These are phyloP conservation scores for Kryptolebias marmoratus DNA, from an alignment of 2,113 vertebrate species.

Conservation along the genomic window DNA sequence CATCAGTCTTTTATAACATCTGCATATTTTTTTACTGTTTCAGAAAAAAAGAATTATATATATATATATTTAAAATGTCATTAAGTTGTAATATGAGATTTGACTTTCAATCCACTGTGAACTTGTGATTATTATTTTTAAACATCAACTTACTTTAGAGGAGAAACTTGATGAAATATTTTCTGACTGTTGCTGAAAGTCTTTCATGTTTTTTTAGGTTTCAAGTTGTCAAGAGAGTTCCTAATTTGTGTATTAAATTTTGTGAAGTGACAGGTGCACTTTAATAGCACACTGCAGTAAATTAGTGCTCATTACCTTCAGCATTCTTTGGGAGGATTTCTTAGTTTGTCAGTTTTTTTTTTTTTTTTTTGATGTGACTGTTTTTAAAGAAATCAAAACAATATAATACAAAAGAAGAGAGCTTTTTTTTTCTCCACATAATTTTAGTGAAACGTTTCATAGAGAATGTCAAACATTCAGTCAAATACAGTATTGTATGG, in stretches of 20 bases:
- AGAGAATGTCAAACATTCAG: neutral
- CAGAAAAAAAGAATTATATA: no score
- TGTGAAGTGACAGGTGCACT: constrained; percentile 25
- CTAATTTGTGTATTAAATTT: constrained; percentile 29
- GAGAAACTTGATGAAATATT: constrained; percentile 3
- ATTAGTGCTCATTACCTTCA: neutral
- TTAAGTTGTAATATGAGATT: no score
- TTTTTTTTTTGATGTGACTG: no score
- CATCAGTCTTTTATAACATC: no score
- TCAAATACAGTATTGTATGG: no score
- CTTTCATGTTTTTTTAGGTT: neutral
- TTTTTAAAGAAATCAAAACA: neutral
- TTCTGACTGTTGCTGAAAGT: constrained; percentile 2
- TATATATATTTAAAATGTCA: no score
- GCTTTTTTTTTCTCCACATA: neutral
- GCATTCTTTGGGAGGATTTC: constrained; percentile 7
- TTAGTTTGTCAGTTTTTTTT: neutral
- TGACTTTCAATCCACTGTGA: neutral
- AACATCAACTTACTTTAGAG: neutral
- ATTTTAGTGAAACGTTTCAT: neutral
- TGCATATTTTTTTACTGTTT: no score
- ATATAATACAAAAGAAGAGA: no score
- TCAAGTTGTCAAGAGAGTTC: constrained; percentile 17
- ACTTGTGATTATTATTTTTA: neutral
- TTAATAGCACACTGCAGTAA: constrained; percentile 31